phyloP scores from a whole-genome alignment of 2,888 invertebrate genomes.

The Balanococcus diminutus region DNA sequence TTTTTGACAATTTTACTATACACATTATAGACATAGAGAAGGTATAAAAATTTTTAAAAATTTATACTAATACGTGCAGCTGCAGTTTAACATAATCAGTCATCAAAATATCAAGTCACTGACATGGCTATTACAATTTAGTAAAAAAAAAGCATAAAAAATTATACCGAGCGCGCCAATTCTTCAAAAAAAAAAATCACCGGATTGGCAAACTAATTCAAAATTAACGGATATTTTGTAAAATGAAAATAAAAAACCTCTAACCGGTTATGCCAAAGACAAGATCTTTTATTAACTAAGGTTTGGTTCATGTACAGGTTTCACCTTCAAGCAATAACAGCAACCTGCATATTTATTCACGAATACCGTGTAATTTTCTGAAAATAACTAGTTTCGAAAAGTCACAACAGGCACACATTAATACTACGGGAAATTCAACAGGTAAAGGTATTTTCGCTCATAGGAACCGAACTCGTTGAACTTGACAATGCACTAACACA shows the following conservation, averaged over 20 bases:
- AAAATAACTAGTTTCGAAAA: constrained; percentile 55
- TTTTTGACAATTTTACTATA: background rate
- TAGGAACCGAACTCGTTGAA: constrained; percentile 53
- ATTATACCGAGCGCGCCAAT: background rate
- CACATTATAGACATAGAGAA: background rate
- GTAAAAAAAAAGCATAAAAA: background rate
- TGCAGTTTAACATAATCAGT: background rate
- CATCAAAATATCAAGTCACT: background rate
- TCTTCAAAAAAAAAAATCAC: background rate
- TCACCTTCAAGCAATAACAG: constrained; percentile 52
- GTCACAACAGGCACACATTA: constrained; percentile 52
- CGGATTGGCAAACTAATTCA: constrained; percentile 28
- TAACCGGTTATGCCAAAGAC: constrained; percentile 41
- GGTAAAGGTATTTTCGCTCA: constrained; percentile 50
- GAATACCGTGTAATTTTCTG: constrained; percentile 55
- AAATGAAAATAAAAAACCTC: background rate
- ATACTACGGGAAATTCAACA: constrained; percentile 53
- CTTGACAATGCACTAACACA: constrained; percentile 50
- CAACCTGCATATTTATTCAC: constrained; percentile 54
- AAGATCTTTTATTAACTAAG: constrained; percentile 39
- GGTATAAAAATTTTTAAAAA: background rate
- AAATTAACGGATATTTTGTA: constrained; percentile 41
- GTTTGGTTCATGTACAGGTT: constrained; percentile 52
- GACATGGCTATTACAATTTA: background rate
- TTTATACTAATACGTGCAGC: background rate